These are phyloP conservation scores for Galeruca laticollis DNA, from an alignment of 2,888 invertebrate genomes.

Conservation along the genomic window DNA sequence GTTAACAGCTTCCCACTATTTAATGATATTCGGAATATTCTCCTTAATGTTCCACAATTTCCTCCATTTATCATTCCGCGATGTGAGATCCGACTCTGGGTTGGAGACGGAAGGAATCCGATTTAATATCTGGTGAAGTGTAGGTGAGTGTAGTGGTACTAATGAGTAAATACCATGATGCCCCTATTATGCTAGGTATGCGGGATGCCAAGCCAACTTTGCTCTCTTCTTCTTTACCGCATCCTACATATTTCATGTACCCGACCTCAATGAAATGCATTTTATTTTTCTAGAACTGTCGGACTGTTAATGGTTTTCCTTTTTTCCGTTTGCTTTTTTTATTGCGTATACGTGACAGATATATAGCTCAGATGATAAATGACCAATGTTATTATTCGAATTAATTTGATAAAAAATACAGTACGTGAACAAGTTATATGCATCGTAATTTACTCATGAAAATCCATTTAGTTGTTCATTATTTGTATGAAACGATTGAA, in stretches of 20 bases:
- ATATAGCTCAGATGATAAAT: background rate
- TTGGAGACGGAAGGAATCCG: slow-evolving; percentile 49
- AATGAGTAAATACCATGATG: slow-evolving; percentile 57
- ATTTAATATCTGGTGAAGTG: slow-evolving; percentile 55
- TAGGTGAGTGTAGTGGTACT: slow-evolving; percentile 54
- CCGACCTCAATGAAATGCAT: slow-evolving; percentile 32
- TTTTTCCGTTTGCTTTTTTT: background rate
- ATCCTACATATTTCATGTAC: slow-evolving; percentile 37
- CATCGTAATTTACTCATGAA: no score
- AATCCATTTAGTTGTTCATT: no score
- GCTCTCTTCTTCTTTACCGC: slow-evolving; percentile 43
- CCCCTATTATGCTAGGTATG: slow-evolving; percentile 55
- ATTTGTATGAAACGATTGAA: no score
- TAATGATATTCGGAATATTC: background rate
- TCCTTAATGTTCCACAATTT: background rate
- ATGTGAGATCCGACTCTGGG: slow-evolving; percentile 16
- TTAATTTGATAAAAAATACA: background rate
- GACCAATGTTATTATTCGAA: background rate
- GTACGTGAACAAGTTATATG: no score
- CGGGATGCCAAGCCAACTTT: slow-evolving; percentile 50
- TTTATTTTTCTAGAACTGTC: slow-evolving; percentile 27
- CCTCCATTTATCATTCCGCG: slow-evolving; percentile 5
- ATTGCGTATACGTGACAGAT: background rate
- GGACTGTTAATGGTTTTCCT: background rate
- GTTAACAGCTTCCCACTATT: background rate